phyloP scores from a whole-genome alignment of 2,797 vertebrate species.

The Rhincodon typus region DNA sequence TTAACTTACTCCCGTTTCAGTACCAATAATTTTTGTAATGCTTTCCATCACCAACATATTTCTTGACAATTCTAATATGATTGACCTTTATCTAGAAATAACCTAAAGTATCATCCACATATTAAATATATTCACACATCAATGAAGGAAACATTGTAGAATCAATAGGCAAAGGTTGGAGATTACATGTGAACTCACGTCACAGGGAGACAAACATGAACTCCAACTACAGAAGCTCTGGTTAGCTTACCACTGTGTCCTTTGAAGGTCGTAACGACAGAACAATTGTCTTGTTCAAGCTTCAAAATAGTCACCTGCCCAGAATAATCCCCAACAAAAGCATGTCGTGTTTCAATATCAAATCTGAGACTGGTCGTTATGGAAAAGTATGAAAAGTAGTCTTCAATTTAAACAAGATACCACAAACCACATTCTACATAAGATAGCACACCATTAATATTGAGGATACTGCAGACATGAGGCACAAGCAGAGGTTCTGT shows the following conservation, averaged over 20 bases:
- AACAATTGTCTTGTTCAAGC: constrained; percentile 90
- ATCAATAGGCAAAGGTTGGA: background rate
- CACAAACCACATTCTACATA: background rate
- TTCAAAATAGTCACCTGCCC: constrained; percentile 97
- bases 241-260: constrained; percentile 81
- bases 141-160: background rate
- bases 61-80: background rate
- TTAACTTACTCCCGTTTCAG: background rate
- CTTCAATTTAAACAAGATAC: background rate
- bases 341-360: constrained; percentile 92
- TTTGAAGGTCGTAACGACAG: constrained; percentile 89
- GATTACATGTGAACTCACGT: background rate
- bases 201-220: background rate
- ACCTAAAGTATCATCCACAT: background rate
- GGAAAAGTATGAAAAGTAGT: constrained; percentile 41
- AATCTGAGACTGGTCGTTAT: constrained; percentile 70
- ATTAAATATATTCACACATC: background rate
- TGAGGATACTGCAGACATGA: constrained; percentile 95
- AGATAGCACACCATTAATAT: background rate
- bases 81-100: background rate
- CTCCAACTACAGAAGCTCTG: background rate
- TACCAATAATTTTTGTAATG: background rate
- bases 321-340: constrained; percentile 91
- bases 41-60: background rate
- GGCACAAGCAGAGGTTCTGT: constrained; percentile 79